Evolutionary conservation across 2,113 vertebrate genomes (phyloP), one percentile per base, ranked within the genome.

Genomic region (Pterocles burchelli): DNA sequence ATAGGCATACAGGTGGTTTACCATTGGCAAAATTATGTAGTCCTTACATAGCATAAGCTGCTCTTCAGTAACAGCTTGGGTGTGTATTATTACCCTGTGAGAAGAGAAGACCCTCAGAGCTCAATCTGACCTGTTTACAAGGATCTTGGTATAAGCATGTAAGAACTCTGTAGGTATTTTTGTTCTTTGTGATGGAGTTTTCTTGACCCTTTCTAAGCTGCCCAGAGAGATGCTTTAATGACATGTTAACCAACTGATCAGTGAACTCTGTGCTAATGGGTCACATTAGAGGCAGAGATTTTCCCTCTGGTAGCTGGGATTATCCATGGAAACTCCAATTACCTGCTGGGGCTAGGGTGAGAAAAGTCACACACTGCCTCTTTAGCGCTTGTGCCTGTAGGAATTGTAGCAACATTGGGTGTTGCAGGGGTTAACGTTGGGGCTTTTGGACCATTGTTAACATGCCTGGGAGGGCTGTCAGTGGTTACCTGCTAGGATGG

Each of bases 241-340:
- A 79, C 72, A 86, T 1, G 24, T 94, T 91, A 95, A 86, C 85
- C 83, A 78, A 95, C 68, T 94, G 92, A 86, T 96, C 83, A 67
- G 49, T 94, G 93, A 96, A 96, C 96, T 96, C 90, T 88, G 83
- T 67, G 57, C 76, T 97, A 96, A 96, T 93, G 93, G 92, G 95
- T 97, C 95, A 95, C 0, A 0, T 36, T 26, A 24, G 65, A 95
- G 93, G 85, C 78, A 93, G 72, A 96, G 68, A 94, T 88, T 96
- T 93, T 92, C 92, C 81, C 65, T 94, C 93, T 72, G 88, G 93
- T 96, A 96, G 93, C 82, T 86, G 80, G 76, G 95, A 95, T 95
- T 94, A 97, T 91, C 83, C 90, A 54, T 71, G 83, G 80, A 95
- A 96, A 96, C 92, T 81, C 85, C 90, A 84, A 93, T 93, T 95